Base-by-base conservation (phyloP, 2,113 vertebrate genomes). In the Prochilodus magdalenae region DNA sequence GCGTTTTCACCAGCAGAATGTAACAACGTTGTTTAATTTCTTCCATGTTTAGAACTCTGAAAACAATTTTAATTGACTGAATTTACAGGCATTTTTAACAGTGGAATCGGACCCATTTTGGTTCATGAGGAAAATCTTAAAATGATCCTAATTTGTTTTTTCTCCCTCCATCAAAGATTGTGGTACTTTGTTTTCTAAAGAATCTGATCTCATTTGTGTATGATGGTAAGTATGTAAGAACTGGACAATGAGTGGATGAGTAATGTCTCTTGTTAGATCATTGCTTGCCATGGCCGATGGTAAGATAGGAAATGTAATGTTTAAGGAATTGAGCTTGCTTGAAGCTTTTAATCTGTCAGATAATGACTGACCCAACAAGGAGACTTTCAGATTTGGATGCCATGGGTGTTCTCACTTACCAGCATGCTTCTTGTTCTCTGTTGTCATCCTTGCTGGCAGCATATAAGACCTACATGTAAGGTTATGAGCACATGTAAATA, bases 31-130 rank as follows among this genome's bases (percentile, higher is more conserved):
- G 59, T 73, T 74, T 33, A n/a, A n/a, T n/a, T 85, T 60, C 18
- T 15, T 80, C 82, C 60, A 47, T 80, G 40, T 80, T 62, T 69
- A 81, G 26, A 55, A 62, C 79, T 73, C 51, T 12, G 63, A 59
- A 65, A 53, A 76, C n/a, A 83, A 82, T 89, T 89, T 85, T 87
- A 84, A 90, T 69, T 65, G 55, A 75, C 67, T 86, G 77, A 82
- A 86, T 66, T 79, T 79, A 57, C 73, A 67, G 72, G 47, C 73
- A 83, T 81, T 84, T 85, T 85, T 87, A 83, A 81, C 74, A 71
- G 69, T 51, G n/a, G 27, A 44, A 77, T 60, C 20, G 57, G 77
- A 67, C 27, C 24, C 66, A 65, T 62, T 84, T 71, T 36, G 29
- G 36, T 71, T 75, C 82, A 53, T 69, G n/a, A 44, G 62, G 1